Conservation (phyloP, 1,140 invertebrate species). For the Microplitis demolitor region DNA sequence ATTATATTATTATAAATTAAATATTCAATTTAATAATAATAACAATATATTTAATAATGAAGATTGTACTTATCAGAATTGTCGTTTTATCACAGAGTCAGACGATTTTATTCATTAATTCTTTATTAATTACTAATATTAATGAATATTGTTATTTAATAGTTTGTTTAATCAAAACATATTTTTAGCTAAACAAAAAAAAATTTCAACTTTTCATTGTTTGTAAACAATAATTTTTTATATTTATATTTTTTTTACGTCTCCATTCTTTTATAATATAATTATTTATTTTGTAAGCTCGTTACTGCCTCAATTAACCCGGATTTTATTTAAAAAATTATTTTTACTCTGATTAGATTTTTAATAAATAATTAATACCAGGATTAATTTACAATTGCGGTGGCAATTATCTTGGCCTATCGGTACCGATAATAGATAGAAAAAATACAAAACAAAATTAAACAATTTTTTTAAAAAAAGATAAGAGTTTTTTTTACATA, state of each 20-base stretch:
- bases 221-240: too few relatives aligned
- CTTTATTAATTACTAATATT: too few relatives aligned
- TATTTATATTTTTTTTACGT: too few relatives aligned
- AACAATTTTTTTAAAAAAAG: neutral
- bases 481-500: neutral
- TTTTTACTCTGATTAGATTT: neutral
- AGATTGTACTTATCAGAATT: neutral
- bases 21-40: slow-evolving; percentile 1
- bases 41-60: neutral
- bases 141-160: too few relatives aligned
- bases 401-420: slow-evolving; percentile 13
- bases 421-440: neutral
- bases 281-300: too few relatives aligned
- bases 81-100: slow-evolving; percentile 5
- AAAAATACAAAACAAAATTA: neutral
- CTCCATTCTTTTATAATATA: too few relatives aligned
- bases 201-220: too few relatives aligned
- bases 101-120: too few relatives aligned
- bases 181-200: too few relatives aligned
- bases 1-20: slow-evolving; percentile 11
- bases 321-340: neutral
- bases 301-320: too few relatives aligned
- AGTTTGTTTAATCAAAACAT: too few relatives aligned
- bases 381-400: neutral
- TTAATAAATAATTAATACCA: neutral